Base-by-base conservation (phyloP, 1,140 invertebrate genomes). In the Drosophila novamexicana region DNA sequence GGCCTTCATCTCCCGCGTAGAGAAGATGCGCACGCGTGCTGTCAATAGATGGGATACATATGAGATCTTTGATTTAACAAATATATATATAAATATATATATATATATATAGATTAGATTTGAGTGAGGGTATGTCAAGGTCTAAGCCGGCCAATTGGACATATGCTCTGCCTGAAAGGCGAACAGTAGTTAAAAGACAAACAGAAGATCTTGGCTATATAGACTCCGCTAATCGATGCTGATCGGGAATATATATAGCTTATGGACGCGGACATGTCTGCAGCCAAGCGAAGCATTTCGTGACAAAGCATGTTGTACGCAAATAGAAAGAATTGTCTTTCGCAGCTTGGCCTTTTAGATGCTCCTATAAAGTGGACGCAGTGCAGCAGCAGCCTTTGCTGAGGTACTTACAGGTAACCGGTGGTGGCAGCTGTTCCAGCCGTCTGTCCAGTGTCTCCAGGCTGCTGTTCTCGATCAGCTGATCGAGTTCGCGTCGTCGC, bases 1-100 rank as follows among this genome's bases (percentile, higher is more conserved):
- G 0, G 91, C 91, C 57, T 92, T 92, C 91, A 92, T 92, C 57
- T 92, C 83, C 18, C 65, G 65, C 0, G 90, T 92, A 37, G 77
- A 53, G 32, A 92, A 90, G 29, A 92, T 61, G 12, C 91, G 74
- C 1, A 90, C 36, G 7, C 76, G 78, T 7, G 81, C 91, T 92
- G 59, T 6, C 52, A 47, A 3, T 14, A 32, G 61, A 56, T 3
- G 10, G n/a, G 8, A 49, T 66, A 29, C 12, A 52, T 1, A 22
- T 64, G 16, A 54, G 8, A 29, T 29, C 22, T 29, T 5, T 29
- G 0, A 29, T 22, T 22, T 1, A 22, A 22, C 7, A 1, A 2
- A 16, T 9, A n/a, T 14, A 6, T 52, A 52, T 67, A 62, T 12
- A 1, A 2, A 16, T 9, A n/a, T 14, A 6, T 52, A 52, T 67